These are phyloP conservation scores for Microctonus brassicae DNA, from an alignment of 2,888 invertebrate species.

Conservation along the genomic window DNA sequence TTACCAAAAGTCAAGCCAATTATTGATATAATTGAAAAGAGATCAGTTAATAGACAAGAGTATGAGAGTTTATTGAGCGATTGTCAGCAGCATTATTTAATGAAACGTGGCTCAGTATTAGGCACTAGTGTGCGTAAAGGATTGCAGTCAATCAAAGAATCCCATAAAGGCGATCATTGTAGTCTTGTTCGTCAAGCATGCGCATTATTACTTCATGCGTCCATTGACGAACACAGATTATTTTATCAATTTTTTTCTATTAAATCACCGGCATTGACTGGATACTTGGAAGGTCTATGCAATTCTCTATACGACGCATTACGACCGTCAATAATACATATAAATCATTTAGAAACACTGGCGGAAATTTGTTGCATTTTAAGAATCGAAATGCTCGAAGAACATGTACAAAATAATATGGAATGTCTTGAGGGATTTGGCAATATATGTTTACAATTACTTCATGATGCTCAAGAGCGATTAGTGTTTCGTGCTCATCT, in stretches of 20 bases:
- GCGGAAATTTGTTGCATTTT: constrained; percentile 96
- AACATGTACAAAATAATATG: constrained; percentile 86
- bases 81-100: constrained; percentile 86
- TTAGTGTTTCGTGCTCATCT: constrained; percentile 95
- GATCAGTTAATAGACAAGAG: constrained; percentile 81
- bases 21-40: constrained; percentile 84
- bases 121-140: constrained; percentile 72
- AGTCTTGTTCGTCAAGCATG: constrained; percentile 88
- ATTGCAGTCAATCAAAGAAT: constrained; percentile 63
- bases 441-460: constrained; percentile 81
- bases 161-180: constrained; percentile 83
- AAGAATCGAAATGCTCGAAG: constrained; percentile 91
- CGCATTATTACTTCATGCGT: constrained; percentile 91
- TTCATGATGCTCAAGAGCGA: constrained; percentile 96
- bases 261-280: constrained; percentile 77
- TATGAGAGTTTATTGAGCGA: constrained; percentile 83
- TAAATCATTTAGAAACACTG: constrained; percentile 96
- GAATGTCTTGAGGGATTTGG: constrained; percentile 84
- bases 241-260: constrained; percentile 91
- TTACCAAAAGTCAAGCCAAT: constrained; percentile 86
- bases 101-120: constrained; percentile 77
- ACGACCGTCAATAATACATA: constrained; percentile 94
- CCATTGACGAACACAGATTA: constrained; percentile 93
- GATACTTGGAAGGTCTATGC: constrained; percentile 88
- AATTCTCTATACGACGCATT: constrained; percentile 91